Evolutionary conservation across 2,113 vertebrate genomes (phyloP), one percentile per base, ranked within the genome.

Genomic region (Haplotaxodon microlepis): DNA sequence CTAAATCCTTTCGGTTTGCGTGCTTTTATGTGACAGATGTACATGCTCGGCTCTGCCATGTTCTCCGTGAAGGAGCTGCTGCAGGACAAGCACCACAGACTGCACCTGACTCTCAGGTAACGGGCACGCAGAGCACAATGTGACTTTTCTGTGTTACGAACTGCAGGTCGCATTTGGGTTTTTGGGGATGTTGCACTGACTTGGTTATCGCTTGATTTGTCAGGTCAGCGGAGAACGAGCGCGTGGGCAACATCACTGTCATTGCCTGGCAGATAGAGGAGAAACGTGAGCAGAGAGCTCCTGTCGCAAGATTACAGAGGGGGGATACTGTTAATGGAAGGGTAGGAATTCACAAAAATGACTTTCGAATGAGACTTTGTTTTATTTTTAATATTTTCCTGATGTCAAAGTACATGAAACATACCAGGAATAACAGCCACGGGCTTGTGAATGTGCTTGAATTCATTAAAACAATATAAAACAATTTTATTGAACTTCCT

Each of bases 261-360:
- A 99, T 99, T 34, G 98, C 98, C 88, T 99, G 99, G 99, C 98
- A 99, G 90, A 98, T 99, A 90, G 99, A 99, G 84, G 98, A 99
- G 92, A 99, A 98, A 93, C 96, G 97, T 2, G 98, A 99, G 19
- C 97, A 98, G 95, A 96, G 96, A 84, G 96, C 97, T 76, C 97
- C 98, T 3, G 96, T 98, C 47, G 96, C 97, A 71, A 96, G 98
- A 81, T 94, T 98, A 87, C 95, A 95, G 86, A 90, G 95, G 76
- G 94, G 97, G 17, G 99, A 99, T 93, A 98, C 98, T 0, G 92
- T 99, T 71, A 99, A 99, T 50, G 98, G 99, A 87, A 96, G 98
- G 94, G 99, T 99, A 92, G 31, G 56, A 4, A 17, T 56, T 34
- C n/a, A 63, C 9, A 36, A 84, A 17, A 61, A n/a, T 38, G 3